Conservation (phyloP, 1,140 invertebrate genomes). For the Drosophila aff. region DNA sequence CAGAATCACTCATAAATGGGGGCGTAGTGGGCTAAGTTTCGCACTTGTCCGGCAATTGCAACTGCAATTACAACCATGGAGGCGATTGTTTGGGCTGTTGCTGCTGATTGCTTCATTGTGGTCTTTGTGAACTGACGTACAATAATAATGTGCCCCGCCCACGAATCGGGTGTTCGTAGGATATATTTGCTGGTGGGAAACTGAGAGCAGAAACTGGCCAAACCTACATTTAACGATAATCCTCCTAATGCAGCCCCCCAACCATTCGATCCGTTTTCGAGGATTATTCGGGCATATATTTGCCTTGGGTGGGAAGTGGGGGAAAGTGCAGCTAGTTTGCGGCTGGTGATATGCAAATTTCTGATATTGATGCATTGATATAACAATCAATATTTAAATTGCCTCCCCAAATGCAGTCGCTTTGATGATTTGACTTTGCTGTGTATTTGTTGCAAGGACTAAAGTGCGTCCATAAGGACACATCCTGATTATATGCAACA, state of each 20-base stretch:
- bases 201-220: constrained; percentile 7
- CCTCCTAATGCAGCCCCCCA: constrained; percentile 51
- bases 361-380: constrained; percentile 75
- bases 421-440: constrained; percentile 36
- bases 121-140: constrained; percentile 45
- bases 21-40: constrained; percentile 43
- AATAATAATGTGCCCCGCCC: constrained; percentile 58
- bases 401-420: constrained; percentile 17
- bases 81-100: constrained; percentile 62
- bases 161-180: constrained; percentile 9
- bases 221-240: constrained; percentile 74
- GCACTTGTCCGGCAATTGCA: constrained; percentile 62
- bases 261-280: constrained; percentile 2
- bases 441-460: constrained; percentile 1
- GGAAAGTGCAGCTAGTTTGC: constrained; percentile 61
- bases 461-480: constrained; percentile 20
- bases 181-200: constrained; percentile 64
- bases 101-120: constrained; percentile 73
- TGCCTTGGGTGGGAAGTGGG: constrained; percentile 31
- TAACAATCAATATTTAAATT: constrained; percentile 80
- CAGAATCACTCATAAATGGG: constrained; percentile 64
- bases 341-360: constrained; percentile 68
- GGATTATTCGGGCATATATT: constrained; percentile 62
- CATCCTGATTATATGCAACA: constrained; percentile 17
- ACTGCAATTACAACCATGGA: constrained; percentile 23